Percentiles rank a stretch among this genome's conserved stretches.
phyloP scores from a whole-genome alignment of 2,113 vertebrate genomes.

The Prolemur simus region DNA sequence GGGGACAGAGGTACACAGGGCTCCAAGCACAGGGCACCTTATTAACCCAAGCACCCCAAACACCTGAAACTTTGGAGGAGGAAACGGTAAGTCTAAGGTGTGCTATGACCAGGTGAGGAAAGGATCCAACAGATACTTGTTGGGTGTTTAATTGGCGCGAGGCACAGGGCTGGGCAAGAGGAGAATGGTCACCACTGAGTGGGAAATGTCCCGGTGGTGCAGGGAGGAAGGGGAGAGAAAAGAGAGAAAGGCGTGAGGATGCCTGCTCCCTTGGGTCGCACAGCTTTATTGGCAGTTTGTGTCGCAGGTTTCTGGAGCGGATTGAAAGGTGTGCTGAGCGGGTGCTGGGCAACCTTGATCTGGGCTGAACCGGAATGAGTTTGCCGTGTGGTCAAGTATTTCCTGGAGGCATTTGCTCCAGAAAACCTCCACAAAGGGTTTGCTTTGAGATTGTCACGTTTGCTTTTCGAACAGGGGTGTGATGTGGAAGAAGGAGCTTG shows the following conservation, averaged over 20 bases:
- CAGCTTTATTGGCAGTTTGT: not conserved
- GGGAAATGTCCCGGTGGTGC: not conserved
- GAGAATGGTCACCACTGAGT: not conserved
- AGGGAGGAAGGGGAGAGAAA: too few relatives aligned
- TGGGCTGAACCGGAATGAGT: not conserved
- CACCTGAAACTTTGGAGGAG: not conserved
- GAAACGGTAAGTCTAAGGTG: not conserved
- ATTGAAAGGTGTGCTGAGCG: not conserved
- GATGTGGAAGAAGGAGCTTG: not conserved
- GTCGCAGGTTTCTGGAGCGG: not conserved
- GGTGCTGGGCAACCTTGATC: not conserved
- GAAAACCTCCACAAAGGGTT: not conserved
- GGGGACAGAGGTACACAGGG: not conserved
- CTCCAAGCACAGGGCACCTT: fast-evolving
- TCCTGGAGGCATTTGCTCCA: not conserved
- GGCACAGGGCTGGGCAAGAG: not conserved
- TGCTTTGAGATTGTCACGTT: not conserved
- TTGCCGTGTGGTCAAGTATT: not conserved
- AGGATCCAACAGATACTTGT: not conserved
- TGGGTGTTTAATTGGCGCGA: not conserved
- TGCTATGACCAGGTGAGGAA: not conserved
- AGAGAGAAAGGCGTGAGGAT: not conserved
- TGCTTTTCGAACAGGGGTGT: not conserved
- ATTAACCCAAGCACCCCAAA: not conserved
- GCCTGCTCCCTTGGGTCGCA: too few relatives aligned